A percentile compares a stretch with the other conserved stretches of the same genome.
phyloP scores from a whole-genome alignment of 2,797 vertebrate genomes.

The Myripristis murdjan region DNA sequence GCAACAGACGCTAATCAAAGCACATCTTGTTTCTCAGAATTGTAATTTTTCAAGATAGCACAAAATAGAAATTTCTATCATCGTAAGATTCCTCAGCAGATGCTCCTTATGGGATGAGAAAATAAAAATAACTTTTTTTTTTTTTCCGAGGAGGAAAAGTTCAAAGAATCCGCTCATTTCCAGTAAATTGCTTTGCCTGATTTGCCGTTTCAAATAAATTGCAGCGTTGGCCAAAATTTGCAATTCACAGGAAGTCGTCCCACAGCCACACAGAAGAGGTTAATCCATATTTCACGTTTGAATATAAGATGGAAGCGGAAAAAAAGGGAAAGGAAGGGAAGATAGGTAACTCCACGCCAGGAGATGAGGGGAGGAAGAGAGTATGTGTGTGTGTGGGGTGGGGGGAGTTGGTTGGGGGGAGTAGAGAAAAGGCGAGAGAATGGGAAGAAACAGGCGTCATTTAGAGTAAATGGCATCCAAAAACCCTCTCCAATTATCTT shows the following conservation, averaged over 20 bases:
- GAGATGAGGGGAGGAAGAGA: constrained; percentile 65
- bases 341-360: constrained; percentile 80
- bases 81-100: constrained; percentile 29
- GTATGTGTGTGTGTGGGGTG: too few relatives aligned
- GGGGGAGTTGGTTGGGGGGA: constrained; percentile 55
- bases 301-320: constrained; percentile 78
- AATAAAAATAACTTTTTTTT: constrained; percentile 72
- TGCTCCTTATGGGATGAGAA: constrained; percentile 42
- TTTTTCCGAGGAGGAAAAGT: constrained; percentile 72
- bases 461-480: constrained; percentile 90
- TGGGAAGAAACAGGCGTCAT: constrained; percentile 85
- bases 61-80: constrained; percentile 20
- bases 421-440: constrained; percentile 77
- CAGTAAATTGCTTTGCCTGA: constrained; percentile 80
- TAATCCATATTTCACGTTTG: constrained; percentile 85
- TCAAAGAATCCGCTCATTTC: constrained; percentile 78
- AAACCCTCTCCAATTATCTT: constrained; percentile 92
- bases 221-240: constrained; percentile 81
- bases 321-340: constrained; percentile 54
- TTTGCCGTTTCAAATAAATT: constrained; percentile 85
- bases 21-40: constrained; percentile 37
- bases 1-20: constrained; percentile 63
- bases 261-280: constrained; percentile 77
- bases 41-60: constrained; percentile 57
- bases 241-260: constrained; percentile 81